Base-by-base conservation (phyloP, 2,113 vertebrate species). In the Neoarius graeffei region DNA sequence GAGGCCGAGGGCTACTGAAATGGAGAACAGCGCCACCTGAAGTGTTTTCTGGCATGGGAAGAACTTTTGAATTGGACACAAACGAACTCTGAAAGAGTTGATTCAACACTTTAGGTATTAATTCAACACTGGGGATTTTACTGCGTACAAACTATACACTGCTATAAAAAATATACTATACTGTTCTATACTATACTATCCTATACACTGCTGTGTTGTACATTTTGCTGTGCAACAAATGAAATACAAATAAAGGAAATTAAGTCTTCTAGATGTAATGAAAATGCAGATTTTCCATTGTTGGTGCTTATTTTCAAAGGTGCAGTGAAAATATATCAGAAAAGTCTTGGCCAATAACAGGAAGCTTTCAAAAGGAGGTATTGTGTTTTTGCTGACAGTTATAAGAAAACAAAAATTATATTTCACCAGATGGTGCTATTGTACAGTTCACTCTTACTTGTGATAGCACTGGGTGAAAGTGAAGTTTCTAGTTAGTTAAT, bases 351-450 rank as follows among this genome's bases (percentile, higher is more conserved):
- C 2, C 13, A 19, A 27, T 14, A 80, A 27, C 76, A 80, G 76
- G n/a, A 27, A 27, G 6, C 1, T 50, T 76, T 76, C 20, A 13
- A 25, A 23, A 77, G 35, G 23, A 76, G 23, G 42, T 50, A 48
- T 50, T 14, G 25, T 79, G 25, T 56, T 54, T 9, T 27, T 0
- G n/a, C 5, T 17, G 14, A n/a, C 48, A 84, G 64, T 10, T 15
- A 64, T 15, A 2, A 83, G 17, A 83, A 56, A 79, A n/a, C 1
- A 19, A 52, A 52, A 6, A 80, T 27, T 17, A 0, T 27, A 27
- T 8, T 19, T 67, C 82, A 84, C 23, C n/a, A 67, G 82, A 27
- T 84, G 82, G 82, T 7, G 25, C 62, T 67, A 67, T 67, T 54
- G 48, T 67, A 7, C 13, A 64, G 60, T 66, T 54, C 13, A 50